These are phyloP conservation scores for Chymomyza caudatula DNA, from an alignment of 2,888 invertebrate species.

Conservation along the genomic window DNA sequence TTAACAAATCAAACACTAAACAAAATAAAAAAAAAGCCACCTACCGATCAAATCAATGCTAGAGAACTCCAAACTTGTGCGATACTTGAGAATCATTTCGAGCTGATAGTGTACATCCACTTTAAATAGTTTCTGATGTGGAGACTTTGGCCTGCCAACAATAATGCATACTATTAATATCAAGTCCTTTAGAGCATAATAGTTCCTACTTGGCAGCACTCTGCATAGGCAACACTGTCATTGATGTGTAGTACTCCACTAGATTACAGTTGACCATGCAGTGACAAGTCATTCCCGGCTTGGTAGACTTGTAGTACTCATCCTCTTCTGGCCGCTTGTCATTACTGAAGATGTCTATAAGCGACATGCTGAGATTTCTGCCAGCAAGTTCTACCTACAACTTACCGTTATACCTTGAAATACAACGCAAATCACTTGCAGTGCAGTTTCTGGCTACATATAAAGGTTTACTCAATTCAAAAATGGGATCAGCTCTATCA, in stretches of 20 bases:
- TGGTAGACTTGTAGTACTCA: slow-evolving; percentile 59
- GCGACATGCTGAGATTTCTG: not conserved
- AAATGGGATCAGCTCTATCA: not conserved
- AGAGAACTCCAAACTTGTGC: slow-evolving; percentile 77
- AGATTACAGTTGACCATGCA: slow-evolving; percentile 72
- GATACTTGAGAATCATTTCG: slow-evolving; percentile 76
- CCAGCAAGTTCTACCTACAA: not conserved
- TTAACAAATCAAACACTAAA: not conserved
- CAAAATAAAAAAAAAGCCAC: not conserved
- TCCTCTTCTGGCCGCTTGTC: slow-evolving; percentile 72
- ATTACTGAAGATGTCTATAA: slow-evolving; percentile 67
- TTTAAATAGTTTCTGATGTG: slow-evolving; percentile 49
- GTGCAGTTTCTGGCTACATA: slow-evolving; percentile 47
- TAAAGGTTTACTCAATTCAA: not conserved
- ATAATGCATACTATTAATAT: not conserved
- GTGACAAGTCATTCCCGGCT: slow-evolving; percentile 74
- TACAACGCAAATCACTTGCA: slow-evolving; percentile 66
- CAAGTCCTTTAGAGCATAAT: not conserved
- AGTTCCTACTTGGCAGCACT: not conserved
- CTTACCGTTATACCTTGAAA: slow-evolving; percentile 69
- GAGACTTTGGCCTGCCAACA: slow-evolving; percentile 30
- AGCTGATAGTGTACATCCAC: slow-evolving; percentile 78
- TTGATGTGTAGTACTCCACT: slow-evolving; percentile 66
- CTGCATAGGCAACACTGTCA: slow-evolving; percentile 55
- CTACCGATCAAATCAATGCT: slow-evolving; percentile 78